Percentiles rank a stretch among this genome's conserved stretches.
These are phyloP conservation scores for Meganola albula DNA, from an alignment of 2,888 invertebrate genomes.

Conservation along the genomic window DNA sequence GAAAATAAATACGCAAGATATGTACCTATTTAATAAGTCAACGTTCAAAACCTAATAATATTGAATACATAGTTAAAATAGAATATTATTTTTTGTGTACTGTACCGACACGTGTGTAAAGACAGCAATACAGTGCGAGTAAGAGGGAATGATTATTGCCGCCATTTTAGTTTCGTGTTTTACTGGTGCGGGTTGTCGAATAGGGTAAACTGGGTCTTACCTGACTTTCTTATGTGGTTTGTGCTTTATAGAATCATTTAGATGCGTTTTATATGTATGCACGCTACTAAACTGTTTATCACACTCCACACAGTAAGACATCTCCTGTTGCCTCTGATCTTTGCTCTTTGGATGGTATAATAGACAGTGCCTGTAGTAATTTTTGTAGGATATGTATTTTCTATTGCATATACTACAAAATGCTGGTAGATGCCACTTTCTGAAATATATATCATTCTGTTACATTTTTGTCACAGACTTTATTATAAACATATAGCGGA, in stretches of 20 bases:
- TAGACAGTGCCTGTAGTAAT: slow-evolving; percentile 24
- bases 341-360: slow-evolving; percentile 31
- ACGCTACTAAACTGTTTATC: slow-evolving; percentile 42
- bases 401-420: slow-evolving; percentile 33
- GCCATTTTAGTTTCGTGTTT: slow-evolving; percentile 55
- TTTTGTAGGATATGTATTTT: slow-evolving; percentile 22
- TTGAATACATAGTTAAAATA: too few relatives aligned
- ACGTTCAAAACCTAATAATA: too few relatives aligned
- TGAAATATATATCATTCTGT: too few relatives aligned
- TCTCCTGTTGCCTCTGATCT: slow-evolving; percentile 26
- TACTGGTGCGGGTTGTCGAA: slow-evolving; percentile 19
- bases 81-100: too few relatives aligned
- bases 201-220: slow-evolving; percentile 18
- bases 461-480: too few relatives aligned
- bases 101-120: too few relatives aligned
- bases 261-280: slow-evolving; percentile 40
- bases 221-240: slow-evolving; percentile 30
- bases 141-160: slow-evolving; percentile 45
- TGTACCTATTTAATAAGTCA: too few relatives aligned
- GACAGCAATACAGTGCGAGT: slow-evolving; percentile 18
- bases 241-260: slow-evolving; percentile 40
- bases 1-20: too few relatives aligned
- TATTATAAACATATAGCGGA: too few relatives aligned
- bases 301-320: slow-evolving; percentile 57
- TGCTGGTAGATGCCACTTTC: slow-evolving; percentile 36